Conservation (phyloP, 1,140 invertebrate species). For the Drosophila nebulosa region DNA sequence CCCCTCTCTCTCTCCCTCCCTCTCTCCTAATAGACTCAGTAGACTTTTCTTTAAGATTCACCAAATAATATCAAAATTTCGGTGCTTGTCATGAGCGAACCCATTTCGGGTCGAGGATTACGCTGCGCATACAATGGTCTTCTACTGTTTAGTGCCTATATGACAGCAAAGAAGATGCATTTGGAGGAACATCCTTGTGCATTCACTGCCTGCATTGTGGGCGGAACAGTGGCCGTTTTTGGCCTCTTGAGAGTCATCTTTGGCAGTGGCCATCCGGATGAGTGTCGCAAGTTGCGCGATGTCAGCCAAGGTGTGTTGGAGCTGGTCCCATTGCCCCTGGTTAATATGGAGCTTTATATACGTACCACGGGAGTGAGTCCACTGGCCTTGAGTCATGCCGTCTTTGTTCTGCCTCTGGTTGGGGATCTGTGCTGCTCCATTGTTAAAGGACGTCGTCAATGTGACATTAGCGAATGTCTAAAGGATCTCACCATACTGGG, state of each 20-base stretch:
- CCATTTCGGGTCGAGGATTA: constrained; percentile 34
- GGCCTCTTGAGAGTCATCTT: constrained; percentile 47
- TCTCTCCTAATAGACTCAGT: neutral
- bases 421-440: constrained; percentile 51
- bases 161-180: constrained; percentile 28
- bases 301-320: constrained; percentile 41
- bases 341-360: constrained; percentile 64
- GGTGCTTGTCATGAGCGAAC: constrained; percentile 44
- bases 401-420: constrained; percentile 49
- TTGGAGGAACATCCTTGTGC: constrained; percentile 44
- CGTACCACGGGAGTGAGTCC: constrained; percentile 27
- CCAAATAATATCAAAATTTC: neutral
- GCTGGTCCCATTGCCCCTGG: constrained; percentile 51
- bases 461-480: constrained; percentile 37
- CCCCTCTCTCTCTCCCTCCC: too few relatives aligned
- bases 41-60: neutral
- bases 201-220: constrained; percentile 50
- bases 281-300: constrained; percentile 34
- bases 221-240: constrained; percentile 43
- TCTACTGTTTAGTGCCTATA: constrained; percentile 30
- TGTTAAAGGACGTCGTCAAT: constrained; percentile 20
- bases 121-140: constrained; percentile 57
- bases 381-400: constrained; percentile 45
- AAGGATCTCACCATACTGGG: constrained; percentile 56
- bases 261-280: constrained; percentile 19